Percentiles rank a stretch among this genome's conserved stretches.
phyloP scores from a whole-genome alignment of 2,113 vertebrate genomes.

The Melanocharis versteri region DNA sequence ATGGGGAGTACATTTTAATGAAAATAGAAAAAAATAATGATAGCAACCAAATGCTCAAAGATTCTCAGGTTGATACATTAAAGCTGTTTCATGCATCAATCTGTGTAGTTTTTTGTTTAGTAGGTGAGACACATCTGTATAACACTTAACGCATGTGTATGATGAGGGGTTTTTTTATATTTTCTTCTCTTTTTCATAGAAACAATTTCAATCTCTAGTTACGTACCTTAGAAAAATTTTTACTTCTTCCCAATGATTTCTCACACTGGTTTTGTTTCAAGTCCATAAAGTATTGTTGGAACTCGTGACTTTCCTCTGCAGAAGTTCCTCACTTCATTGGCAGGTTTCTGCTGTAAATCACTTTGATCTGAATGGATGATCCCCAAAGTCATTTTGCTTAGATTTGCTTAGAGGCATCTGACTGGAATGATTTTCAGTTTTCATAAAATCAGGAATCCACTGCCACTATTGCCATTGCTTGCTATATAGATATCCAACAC shows the following conservation, averaged over 20 bases:
- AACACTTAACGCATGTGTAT: not conserved
- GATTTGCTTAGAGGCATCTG: not conserved
- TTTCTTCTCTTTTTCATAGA: not conserved
- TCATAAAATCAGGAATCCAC: not conserved
- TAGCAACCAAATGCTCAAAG: not conserved
- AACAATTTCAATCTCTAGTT: not conserved
- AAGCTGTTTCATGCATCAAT: not conserved
- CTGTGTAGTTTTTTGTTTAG: not conserved
- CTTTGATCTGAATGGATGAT: not conserved
- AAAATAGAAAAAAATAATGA: not conserved
- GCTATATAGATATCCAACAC: not conserved
- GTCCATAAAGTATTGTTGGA: not conserved
- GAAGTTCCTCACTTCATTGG: not conserved
- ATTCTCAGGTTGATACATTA: not conserved
- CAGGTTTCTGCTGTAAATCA: not conserved
- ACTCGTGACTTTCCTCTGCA: not conserved
- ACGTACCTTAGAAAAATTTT: not conserved
- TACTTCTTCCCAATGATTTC: not conserved
- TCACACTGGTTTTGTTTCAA: not conserved
- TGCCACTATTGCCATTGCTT: not conserved
- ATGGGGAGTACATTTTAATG: not conserved
- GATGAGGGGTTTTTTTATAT: not conserved
- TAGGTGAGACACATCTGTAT: not conserved
- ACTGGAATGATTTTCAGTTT: conserved; percentile 3
- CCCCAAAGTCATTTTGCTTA: not conserved